Evolutionary conservation across 2,797 vertebrate genomes (phyloP), one percentile per base, ranked within the genome.

Genomic region (Phylloscopus collybita): DNA sequence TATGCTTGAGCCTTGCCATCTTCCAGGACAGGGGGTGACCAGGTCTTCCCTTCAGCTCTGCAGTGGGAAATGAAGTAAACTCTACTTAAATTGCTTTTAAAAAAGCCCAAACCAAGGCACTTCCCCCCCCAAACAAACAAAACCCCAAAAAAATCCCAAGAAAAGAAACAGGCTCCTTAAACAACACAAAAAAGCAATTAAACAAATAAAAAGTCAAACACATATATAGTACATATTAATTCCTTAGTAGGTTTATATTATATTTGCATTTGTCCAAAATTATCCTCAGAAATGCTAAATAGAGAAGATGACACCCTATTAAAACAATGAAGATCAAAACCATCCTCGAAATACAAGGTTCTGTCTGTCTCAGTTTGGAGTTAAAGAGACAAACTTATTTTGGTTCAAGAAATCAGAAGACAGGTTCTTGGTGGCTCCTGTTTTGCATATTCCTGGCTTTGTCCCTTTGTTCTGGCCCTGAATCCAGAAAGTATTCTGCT

Each of bases 1-100:
- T 98, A 98, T 1, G 98, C 98, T 67, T 99, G 99, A 79, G 98
- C 98, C 96, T 99, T 99, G 94, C 98, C 98, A 45, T 99, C 99
- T 70, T 99, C 99, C 72, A 98, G 97, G 59, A 98, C 59, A 76
- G 97, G 97, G 61, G 98, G 96, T 29, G 98, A 98, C 99, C 98
- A 99, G 96, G 96, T 95, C 98, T 98, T 98, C 79, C 97, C 98
- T 96, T 98, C 99, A 23, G 98, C 97, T 97, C 99, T 99, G 98
- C 80, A 98, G 98, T 30, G 80, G 90, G 92, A 98, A 98, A 87
- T 82, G 2, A 70, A 38, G 20, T 6, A 74, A 94, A 88, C 16
- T 66, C 25, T 23, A 30, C 20, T 79, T 60, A 16, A 72, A 69
- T 10, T 16, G 27, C 34, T 75, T 66, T 50, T 25, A 12, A 80